These are phyloP conservation scores for Trematocara marginatum DNA, from an alignment of 2,113 vertebrate species.

Conservation along the genomic window DNA sequence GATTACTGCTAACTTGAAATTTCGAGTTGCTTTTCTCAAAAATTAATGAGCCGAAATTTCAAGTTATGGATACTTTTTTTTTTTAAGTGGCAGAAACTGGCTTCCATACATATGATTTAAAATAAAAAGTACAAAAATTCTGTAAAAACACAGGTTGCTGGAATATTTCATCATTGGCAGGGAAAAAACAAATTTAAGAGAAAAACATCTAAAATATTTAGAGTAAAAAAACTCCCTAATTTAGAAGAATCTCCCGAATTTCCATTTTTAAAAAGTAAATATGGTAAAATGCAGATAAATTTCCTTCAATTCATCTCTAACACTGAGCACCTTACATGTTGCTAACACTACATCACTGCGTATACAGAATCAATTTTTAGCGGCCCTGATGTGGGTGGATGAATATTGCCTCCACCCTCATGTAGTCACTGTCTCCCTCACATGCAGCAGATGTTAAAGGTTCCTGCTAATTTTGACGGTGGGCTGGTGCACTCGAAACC, in stretches of 20 bases:
- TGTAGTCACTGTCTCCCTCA: neutral
- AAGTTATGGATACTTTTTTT: accelerated
- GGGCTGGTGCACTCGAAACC: neutral
- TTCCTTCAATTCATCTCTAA: too few species aligned
- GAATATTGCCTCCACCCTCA: accelerated
- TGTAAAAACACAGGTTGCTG: neutral
- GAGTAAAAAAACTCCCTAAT: accelerated
- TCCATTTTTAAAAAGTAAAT: neutral
- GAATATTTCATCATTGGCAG: neutral
- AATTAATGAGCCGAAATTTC: accelerated
- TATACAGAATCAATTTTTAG: neutral
- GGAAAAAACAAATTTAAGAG: neutral
- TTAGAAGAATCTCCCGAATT: neutral
- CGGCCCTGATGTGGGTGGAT: neutral
- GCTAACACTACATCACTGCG: neutral
- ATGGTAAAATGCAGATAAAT: too few species aligned
- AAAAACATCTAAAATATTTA: accelerated
- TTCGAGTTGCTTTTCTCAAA: neutral
- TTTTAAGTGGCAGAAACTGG: neutral
- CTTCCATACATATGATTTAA: accelerated
- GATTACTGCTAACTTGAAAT: neutral
- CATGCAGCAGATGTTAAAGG: neutral
- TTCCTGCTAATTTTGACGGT: neutral
- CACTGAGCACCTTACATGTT: neutral
- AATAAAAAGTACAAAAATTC: neutral